Percentiles rank a stretch among this genome's conserved stretches.
Evolutionary conservation across 1,140 invertebrate genomes (phyloP).

Genomic region (Brachionus asplanchnoidis): DNA sequence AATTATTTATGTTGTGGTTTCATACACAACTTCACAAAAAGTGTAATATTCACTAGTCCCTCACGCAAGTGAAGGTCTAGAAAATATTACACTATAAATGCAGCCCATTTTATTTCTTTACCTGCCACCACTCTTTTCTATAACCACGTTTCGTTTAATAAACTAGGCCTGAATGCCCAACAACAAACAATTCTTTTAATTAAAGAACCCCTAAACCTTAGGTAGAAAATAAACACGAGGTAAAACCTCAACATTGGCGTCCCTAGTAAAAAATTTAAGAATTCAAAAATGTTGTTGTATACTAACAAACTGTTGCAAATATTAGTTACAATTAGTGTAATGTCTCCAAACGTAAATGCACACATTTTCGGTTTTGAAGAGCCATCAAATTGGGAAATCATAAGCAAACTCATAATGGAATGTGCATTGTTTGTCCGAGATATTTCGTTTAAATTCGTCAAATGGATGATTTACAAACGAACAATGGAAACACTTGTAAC

Average conservation of each 20-base stretch:
- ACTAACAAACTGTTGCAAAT: too few relatives aligned
- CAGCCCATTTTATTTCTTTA: neutral
- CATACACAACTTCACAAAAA: neutral
- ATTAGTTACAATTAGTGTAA: too few relatives aligned
- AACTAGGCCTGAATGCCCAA: neutral
- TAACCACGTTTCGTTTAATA: neutral
- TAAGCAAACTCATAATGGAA: too few relatives aligned
- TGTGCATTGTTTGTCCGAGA: too few relatives aligned
- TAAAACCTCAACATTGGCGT: neutral
- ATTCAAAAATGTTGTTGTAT: too few relatives aligned
- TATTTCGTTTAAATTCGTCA: too few relatives aligned
- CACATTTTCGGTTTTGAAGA: too few relatives aligned
- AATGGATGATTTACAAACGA: too few relatives aligned
- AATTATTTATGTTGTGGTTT: conserved; percentile 1
- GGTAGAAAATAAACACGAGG: neutral
- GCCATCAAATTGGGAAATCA: too few relatives aligned
- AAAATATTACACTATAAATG: neutral
- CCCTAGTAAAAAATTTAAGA: too few relatives aligned
- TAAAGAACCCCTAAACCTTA: neutral
- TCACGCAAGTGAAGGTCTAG: neutral
- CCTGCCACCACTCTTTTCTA: neutral
- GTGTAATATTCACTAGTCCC: neutral
- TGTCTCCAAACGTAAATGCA: too few relatives aligned
- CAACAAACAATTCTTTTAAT: neutral
- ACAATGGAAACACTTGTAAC: too few relatives aligned